Conservation (phyloP, 1,140 invertebrate species). For the Mercenaria mercenaria region DNA sequence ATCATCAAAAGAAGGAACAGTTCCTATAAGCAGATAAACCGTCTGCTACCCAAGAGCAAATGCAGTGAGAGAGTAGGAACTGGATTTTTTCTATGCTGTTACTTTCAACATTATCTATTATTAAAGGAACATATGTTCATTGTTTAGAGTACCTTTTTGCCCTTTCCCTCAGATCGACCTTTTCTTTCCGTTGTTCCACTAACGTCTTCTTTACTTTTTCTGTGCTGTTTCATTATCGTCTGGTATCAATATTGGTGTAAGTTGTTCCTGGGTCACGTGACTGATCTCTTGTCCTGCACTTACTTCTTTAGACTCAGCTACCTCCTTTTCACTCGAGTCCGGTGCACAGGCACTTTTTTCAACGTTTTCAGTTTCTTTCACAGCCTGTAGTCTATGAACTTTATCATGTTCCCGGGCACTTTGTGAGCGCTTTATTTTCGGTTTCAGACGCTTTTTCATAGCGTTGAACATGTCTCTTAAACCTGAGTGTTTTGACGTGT, state of each 20-base stretch:
- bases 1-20: too few relatives aligned
- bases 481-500: constrained; percentile 54
- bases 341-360: neutral
- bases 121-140: too few relatives aligned
- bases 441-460: constrained; percentile 54
- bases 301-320: neutral
- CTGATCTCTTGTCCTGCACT: neutral
- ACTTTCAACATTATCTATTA: too few relatives aligned
- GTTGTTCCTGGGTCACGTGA: constrained; percentile 55
- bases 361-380: constrained; percentile 41
- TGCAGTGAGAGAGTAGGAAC: too few relatives aligned
- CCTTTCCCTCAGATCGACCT: neutral
- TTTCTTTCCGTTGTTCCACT: neutral
- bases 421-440: constrained; percentile 62
- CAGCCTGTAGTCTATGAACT: constrained; percentile 20
- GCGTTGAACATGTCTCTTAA: constrained; percentile 52
- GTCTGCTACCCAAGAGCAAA: too few relatives aligned
- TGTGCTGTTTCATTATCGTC: constrained; percentile 31
- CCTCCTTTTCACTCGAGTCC: neutral
- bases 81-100: too few relatives aligned
- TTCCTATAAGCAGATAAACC: too few relatives aligned
- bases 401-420: constrained; percentile 56
- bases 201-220: neutral
- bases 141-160: constrained; percentile 32
- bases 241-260: constrained; percentile 53